Evolutionary conservation across 2,888 invertebrate genomes (phyloP).

Genomic region (Clivina fossor): DNA sequence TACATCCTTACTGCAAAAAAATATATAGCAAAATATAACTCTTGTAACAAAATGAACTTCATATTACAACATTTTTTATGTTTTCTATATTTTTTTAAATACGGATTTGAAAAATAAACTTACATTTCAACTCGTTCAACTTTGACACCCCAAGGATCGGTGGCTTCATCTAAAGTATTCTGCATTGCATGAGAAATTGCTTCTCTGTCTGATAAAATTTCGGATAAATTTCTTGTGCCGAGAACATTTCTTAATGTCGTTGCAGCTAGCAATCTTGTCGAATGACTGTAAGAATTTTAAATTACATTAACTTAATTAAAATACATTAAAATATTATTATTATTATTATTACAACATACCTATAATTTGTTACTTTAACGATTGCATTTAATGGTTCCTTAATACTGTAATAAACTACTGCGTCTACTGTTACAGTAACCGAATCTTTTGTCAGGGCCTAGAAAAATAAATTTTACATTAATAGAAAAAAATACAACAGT

Average conservation of each 20-base stretch:
- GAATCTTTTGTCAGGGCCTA: constrained; percentile 90
- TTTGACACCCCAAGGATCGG: constrained; percentile 91
- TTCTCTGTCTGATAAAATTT: constrained; percentile 89
- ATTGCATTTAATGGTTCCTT: constrained; percentile 78
- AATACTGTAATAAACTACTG: constrained; percentile 82
- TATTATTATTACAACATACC: constrained; percentile 51
- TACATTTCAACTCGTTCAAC: constrained; percentile 95
- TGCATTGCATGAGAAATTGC: constrained; percentile 91
- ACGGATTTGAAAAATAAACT: constrained; percentile 47
- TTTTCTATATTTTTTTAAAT: background rate
- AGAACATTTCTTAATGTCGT: constrained; percentile 87
- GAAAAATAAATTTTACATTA: constrained; percentile 43
- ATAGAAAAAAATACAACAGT: too few relatives aligned
- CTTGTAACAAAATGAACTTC: background rate
- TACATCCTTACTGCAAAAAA: constrained; percentile 68
- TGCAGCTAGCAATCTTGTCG: constrained; percentile 78
- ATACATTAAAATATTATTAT: constrained; percentile 16
- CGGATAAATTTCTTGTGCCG: constrained; percentile 88
- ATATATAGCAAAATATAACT: background rate
- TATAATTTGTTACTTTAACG: constrained; percentile 73
- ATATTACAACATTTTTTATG: background rate
- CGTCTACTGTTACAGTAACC: constrained; percentile 92
- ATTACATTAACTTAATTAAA: constrained; percentile 24
- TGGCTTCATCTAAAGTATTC: constrained; percentile 78
- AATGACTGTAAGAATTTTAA: constrained; percentile 72